Evolutionary conservation across 2,888 invertebrate genomes (phyloP).

Genomic region (Heliconius aoede): DNA sequence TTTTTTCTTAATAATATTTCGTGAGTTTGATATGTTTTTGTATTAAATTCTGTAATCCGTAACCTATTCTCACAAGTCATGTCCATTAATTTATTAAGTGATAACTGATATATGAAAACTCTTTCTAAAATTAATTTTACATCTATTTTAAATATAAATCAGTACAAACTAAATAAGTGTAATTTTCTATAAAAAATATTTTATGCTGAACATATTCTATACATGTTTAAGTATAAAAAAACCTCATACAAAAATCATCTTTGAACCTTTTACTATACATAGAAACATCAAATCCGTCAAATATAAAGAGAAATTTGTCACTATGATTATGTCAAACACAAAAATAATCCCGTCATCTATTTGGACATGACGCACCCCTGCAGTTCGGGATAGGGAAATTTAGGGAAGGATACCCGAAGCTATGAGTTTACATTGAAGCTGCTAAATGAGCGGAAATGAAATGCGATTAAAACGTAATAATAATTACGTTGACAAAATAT

Average conservation of each 20-base stretch:
- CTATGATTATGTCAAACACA: constrained; percentile 84
- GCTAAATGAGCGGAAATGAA: constrained; percentile 39
- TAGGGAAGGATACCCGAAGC: constrained; percentile 60
- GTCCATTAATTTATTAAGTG: not conserved
- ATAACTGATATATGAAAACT: not conserved
- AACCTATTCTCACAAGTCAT: not conserved
- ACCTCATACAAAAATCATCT: constrained; percentile 11
- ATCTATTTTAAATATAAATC: not conserved
- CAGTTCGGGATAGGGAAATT: constrained; percentile 76
- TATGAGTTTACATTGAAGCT: constrained; percentile 54
- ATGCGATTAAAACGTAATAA: not conserved
- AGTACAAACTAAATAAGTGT: not conserved
- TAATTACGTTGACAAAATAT: not conserved
- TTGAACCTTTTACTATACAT: constrained; percentile 50
- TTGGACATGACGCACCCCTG: constrained; percentile 78
- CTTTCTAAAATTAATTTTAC: not conserved
- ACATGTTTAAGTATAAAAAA: not conserved
- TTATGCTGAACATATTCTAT: not conserved
- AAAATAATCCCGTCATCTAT: constrained; percentile 83
- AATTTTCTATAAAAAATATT: too few relatives aligned
- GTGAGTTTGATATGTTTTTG: too few relatives aligned
- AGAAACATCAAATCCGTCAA: constrained; percentile 72
- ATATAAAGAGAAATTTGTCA: constrained; percentile 81
- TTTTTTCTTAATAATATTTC: not conserved
- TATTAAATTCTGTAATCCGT: too few relatives aligned